Conservation (phyloP, 1,140 invertebrate genomes). For the Magallana gigas region DNA sequence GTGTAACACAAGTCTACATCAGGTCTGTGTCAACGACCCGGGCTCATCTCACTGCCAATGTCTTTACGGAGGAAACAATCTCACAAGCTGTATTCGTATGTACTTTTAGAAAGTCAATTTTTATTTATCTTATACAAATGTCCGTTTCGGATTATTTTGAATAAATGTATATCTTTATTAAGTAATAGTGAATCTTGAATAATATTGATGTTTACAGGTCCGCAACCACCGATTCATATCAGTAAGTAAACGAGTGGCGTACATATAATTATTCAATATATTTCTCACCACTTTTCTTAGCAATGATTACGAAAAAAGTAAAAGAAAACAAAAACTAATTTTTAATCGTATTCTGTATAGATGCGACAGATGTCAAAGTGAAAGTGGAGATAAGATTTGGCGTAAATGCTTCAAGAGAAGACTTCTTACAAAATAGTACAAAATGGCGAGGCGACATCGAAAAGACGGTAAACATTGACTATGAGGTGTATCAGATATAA, state of each 20-base stretch:
- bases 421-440: background rate
- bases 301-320: no score
- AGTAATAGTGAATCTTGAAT: no score
- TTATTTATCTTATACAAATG: no score
- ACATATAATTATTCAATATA: no score
- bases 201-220: no score
- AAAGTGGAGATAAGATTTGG: background rate
- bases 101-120: background rate
- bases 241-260: no score
- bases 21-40: background rate
- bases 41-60: background rate
- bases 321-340: no score
- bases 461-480: background rate
- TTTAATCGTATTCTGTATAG: background rate
- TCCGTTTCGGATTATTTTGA: no score
- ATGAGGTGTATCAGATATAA: background rate
- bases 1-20: background rate
- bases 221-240: no score
- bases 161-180: no score
- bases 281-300: no score
- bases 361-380: slow-evolving; percentile 1
- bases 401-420: background rate
- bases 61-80: background rate
- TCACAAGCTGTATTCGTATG: background rate
- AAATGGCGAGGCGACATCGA: background rate